Percentiles rank a stretch among this genome's conserved stretches.
These are phyloP conservation scores for Hemitrygon akajei DNA, from an alignment of 2,797 vertebrate genomes.

Conservation along the genomic window DNA sequence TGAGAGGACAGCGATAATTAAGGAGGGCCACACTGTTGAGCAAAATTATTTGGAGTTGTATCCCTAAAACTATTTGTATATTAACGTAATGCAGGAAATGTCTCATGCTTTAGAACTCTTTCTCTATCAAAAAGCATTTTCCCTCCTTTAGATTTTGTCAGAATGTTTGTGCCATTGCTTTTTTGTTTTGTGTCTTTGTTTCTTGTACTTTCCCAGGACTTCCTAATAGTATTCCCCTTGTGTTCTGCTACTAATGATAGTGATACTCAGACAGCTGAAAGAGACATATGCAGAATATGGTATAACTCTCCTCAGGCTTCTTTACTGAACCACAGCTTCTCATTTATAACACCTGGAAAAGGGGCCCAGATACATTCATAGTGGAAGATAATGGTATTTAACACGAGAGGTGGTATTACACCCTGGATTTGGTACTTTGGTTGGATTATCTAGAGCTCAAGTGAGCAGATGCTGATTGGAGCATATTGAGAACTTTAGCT, in stretches of 20 bases:
- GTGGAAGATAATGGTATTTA: neutral
- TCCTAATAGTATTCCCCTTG: neutral
- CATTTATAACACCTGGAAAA: neutral
- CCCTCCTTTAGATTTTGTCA: neutral
- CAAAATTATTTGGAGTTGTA: neutral
- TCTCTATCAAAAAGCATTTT: neutral
- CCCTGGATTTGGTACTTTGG: neutral
- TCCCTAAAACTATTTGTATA: neutral
- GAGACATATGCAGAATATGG: neutral
- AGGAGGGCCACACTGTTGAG: neutral
- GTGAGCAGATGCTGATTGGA: neutral
- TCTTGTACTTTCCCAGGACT: neutral
- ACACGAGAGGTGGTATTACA: neutral
- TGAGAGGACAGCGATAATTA: neutral
- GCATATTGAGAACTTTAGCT: neutral
- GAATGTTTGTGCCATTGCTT: neutral
- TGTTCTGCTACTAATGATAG: neutral
- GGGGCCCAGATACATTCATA: neutral
- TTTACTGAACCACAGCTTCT: neutral
- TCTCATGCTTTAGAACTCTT: no score
- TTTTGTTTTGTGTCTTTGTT: neutral
- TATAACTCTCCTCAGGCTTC: neutral
- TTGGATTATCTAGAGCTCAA: neutral
- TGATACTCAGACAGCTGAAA: neutral
- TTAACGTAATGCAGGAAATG: neutral